These are phyloP conservation scores for Heliconius cydno DNA, from an alignment of 2,888 invertebrate species.

Conservation along the genomic window DNA sequence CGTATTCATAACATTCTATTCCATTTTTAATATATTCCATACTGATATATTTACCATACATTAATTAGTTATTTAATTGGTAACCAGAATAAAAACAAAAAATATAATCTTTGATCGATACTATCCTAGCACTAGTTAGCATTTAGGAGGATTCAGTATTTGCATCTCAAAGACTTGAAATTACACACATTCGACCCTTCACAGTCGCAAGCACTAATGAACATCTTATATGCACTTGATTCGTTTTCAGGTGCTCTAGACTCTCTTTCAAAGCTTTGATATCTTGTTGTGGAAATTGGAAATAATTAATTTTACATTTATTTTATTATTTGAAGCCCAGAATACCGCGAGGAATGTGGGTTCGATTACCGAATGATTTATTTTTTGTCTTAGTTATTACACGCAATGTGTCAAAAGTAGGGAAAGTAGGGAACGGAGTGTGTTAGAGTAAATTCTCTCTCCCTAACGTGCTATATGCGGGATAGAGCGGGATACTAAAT, in stretches of 20 bases:
- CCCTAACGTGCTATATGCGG: too few species aligned
- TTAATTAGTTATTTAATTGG: neutral
- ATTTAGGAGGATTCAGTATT: slow-evolving; percentile 54
- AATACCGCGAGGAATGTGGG: too few species aligned
- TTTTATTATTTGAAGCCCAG: neutral
- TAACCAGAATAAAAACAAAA: neutral
- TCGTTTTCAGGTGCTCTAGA: slow-evolving; percentile 20
- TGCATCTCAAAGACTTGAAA: slow-evolving; percentile 72
- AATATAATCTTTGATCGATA: slow-evolving; percentile 25
- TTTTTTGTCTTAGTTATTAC: too few species aligned
- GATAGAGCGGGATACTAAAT: neutral
- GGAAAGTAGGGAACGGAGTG: too few species aligned
- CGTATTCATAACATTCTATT: too few species aligned
- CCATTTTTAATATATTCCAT: too few species aligned
- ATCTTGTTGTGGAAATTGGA: slow-evolving; percentile 12
- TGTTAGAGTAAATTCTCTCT: too few species aligned
- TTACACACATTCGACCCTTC: slow-evolving; percentile 53
- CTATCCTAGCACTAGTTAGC: slow-evolving; percentile 45
- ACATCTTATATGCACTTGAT: slow-evolving; percentile 42
- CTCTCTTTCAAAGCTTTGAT: slow-evolving; percentile 22
- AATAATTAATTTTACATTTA: neutral
- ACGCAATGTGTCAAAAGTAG: too few species aligned
- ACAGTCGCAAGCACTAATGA: slow-evolving; percentile 47
- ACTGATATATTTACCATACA: too few species aligned
- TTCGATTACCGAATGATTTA: too few species aligned